These are phyloP conservation scores for Theristus sp. DNA, from an alignment of 2,888 invertebrate species.

Conservation along the genomic window DNA sequence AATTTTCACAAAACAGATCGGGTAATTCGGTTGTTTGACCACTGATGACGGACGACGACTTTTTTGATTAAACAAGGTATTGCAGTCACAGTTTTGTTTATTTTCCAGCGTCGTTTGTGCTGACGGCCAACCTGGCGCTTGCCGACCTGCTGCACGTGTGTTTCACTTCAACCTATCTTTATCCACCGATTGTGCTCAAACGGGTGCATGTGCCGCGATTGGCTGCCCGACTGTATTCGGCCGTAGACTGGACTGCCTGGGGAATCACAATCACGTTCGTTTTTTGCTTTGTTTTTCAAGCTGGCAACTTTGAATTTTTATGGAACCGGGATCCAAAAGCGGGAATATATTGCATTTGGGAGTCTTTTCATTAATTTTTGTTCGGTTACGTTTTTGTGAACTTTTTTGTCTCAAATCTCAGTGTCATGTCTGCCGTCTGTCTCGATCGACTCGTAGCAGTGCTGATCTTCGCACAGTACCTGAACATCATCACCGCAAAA, in stretches of 20 bases:
- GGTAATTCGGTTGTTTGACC: too few species aligned
- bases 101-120: conserved; percentile 5
- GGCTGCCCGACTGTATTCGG: background rate
- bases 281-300: too few species aligned
- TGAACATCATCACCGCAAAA: conserved; percentile 16
- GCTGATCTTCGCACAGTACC: conserved; percentile 21
- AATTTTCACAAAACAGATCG: too few species aligned
- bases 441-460: conserved; percentile 26
- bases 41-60: too few species aligned
- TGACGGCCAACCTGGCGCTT: conserved; percentile 3
- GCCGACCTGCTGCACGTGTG: conserved; percentile 6
- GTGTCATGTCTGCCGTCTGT: conserved; percentile 20
- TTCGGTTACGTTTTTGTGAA: too few species aligned
- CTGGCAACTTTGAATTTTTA: too few species aligned
- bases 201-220: background rate
- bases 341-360: too few species aligned
- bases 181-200: conserved; percentile 8
- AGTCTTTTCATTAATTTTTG: too few species aligned
- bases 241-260: conserved; percentile 8
- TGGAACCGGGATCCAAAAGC: too few species aligned
- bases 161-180: conserved; percentile 8
- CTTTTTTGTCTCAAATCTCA: too few species aligned
- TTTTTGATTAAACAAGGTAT: too few species aligned
- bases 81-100: too few species aligned
- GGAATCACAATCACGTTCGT: conserved; percentile 4